Conservation (phyloP, 2,888 invertebrate species). For the Drosophila paramelanica region DNA sequence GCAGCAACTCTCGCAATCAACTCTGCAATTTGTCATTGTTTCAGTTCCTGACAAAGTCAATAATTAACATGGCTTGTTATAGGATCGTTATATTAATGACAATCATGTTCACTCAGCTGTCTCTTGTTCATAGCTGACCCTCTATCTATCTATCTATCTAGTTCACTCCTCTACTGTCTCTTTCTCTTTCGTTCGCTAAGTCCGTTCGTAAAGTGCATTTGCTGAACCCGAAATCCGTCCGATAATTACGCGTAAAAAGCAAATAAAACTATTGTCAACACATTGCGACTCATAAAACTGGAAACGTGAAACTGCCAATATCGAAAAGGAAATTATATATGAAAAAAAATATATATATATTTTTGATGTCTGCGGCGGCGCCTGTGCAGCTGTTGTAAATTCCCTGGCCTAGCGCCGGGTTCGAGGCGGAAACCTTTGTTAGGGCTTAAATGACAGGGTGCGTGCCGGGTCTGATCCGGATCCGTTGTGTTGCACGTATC, state of each 20-base stretch:
- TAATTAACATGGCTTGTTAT: constrained; percentile 60
- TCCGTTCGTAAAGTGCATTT: constrained; percentile 44
- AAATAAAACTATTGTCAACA: constrained; percentile 78
- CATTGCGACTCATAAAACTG: constrained; percentile 51
- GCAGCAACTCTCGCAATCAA: constrained; percentile 21
- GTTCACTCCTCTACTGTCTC: neutral
- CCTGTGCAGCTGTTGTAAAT: constrained; percentile 76
- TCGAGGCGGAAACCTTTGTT: constrained; percentile 44
- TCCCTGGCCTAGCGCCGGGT: constrained; percentile 10
- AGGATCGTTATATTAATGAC: constrained; percentile 58
- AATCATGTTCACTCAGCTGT: constrained; percentile 40
- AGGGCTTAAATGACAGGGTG: constrained; percentile 66
- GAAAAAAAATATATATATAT: neutral
- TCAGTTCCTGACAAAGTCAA: constrained; percentile 32
- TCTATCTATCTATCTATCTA: neutral
- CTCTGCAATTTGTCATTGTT: constrained; percentile 52
- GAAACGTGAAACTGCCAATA: constrained; percentile 52
- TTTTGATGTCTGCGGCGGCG: constrained; percentile 49
- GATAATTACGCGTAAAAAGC: constrained; percentile 68
- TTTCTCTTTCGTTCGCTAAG: neutral
- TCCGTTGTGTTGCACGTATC: neutral
- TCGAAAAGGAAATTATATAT: constrained; percentile 15
- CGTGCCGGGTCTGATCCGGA: constrained; percentile 52
- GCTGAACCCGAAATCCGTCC: constrained; percentile 53
- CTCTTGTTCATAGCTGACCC: neutral